Conservation (phyloP, 92 coral and sea anemone species). For the Scolanthus callimorphus region DNA sequence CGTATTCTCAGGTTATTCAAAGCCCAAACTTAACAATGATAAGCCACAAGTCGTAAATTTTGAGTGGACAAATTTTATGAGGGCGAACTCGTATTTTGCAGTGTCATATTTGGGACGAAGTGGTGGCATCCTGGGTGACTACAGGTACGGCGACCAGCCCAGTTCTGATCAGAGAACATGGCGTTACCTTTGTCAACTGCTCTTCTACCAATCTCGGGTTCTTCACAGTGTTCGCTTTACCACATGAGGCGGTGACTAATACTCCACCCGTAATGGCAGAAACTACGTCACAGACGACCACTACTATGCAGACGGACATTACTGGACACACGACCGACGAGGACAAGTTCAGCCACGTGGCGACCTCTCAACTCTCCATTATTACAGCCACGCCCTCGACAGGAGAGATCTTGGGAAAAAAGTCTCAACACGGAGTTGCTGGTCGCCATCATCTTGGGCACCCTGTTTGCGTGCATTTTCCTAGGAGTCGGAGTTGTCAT, state of each 20-base stretch:
- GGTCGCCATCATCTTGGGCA: constrained; percentile 19
- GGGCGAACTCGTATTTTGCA: constrained; percentile 17
- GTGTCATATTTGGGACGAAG: constrained; percentile 76
- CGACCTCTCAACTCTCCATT: too few relatives aligned
- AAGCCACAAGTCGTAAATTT: too few relatives aligned
- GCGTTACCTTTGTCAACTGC: constrained; percentile 36
- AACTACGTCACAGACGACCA: not conserved
- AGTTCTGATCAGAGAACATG: constrained; percentile 3
- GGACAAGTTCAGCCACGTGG: too few relatives aligned
- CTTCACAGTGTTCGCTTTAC: constrained; percentile 57
- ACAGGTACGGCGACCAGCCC: constrained; percentile 37
- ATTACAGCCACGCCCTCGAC: too few relatives aligned
- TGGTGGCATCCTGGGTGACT: constrained; percentile 47
- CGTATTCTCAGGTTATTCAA: too few relatives aligned
- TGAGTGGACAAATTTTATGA: too few relatives aligned
- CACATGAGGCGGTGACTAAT: not conserved
- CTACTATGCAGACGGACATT: not conserved
- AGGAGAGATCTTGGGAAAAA: too few relatives aligned
- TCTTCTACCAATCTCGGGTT: constrained; percentile 41
- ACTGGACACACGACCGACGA: too few relatives aligned
- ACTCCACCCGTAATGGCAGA: constrained; percentile 3
- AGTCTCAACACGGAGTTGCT: constrained; percentile 20
- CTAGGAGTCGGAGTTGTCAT: not conserved
- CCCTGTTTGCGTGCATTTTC: constrained; percentile 7
- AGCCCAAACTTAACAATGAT: too few relatives aligned